These are phyloP conservation scores for Tetranychus piercei DNA, from an alignment of 2,888 invertebrate genomes.

Conservation along the genomic window DNA sequence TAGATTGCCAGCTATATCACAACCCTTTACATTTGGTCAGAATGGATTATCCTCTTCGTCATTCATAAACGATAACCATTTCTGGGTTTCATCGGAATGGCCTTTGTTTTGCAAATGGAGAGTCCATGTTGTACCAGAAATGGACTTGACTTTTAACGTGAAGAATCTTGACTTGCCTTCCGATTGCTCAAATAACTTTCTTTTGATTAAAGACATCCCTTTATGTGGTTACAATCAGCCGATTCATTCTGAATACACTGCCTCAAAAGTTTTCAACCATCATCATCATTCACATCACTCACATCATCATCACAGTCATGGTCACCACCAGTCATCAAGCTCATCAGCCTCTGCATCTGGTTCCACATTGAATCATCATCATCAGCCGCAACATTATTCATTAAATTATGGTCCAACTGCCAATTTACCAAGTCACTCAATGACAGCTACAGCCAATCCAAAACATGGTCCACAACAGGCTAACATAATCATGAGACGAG, in stretches of 20 bases:
- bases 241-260: background rate
- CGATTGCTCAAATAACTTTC: constrained; percentile 16
- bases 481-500: constrained; percentile 4
- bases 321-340: background rate
- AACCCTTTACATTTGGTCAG: constrained; percentile 65
- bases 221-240: constrained; percentile 10
- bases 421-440: background rate
- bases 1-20: constrained; percentile 66
- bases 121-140: constrained; percentile 44
- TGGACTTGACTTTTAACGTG: constrained; percentile 68
- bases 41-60: constrained; percentile 50
- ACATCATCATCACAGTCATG: constrained; percentile 5
- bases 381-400: background rate
- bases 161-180: constrained; percentile 55
- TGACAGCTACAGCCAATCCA: background rate
- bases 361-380: background rate
- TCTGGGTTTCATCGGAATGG: constrained; percentile 36
- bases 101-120: constrained; percentile 55
- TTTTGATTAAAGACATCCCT: constrained; percentile 12
- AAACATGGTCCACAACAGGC: background rate
- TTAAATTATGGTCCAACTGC: background rate
- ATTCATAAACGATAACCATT: constrained; percentile 77
- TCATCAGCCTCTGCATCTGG: too few species aligned
- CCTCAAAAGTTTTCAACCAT: background rate
- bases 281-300: background rate